A percentile compares a stretch with the other conserved stretches of the same genome.
Evolutionary conservation across 2,797 vertebrate genomes (phyloP).

Genomic region (Lutra lutra): DNA sequence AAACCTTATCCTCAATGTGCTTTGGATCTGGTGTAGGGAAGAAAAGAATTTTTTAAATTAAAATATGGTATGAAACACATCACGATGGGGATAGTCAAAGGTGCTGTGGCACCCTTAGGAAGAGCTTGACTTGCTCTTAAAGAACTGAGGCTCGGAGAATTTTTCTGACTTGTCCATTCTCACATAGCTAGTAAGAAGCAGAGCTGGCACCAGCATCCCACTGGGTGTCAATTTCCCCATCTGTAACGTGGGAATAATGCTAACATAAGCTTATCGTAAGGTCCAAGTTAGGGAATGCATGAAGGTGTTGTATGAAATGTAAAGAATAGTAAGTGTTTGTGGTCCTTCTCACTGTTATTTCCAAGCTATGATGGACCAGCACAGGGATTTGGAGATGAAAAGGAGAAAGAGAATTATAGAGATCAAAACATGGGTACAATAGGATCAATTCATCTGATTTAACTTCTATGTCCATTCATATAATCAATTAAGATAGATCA

Average conservation of each 20-base stretch:
- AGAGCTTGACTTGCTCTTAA: neutral
- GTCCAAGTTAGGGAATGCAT: neutral
- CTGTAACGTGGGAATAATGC: neutral
- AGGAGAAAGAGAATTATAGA: neutral
- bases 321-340: neutral
- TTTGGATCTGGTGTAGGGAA: neutral
- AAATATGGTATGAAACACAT: neutral
- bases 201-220: neutral
- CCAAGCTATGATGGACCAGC: neutral
- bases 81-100: neutral
- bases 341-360: neutral
- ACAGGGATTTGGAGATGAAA: neutral
- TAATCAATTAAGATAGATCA: neutral
- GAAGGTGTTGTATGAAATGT: neutral
- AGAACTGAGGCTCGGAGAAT: neutral
- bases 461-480: neutral
- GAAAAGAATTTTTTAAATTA: neutral
- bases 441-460: neutral
- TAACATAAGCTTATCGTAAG: neutral
- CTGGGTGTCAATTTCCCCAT: neutral
- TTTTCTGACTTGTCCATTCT: neutral
- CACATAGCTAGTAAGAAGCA: neutral
- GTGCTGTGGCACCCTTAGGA: neutral
- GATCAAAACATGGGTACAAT: neutral
- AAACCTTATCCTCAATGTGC: neutral